A percentile compares a stretch with the other conserved stretches of the same genome.
These are phyloP conservation scores for Sesamia nonagrioides DNA, from an alignment of 1,140 invertebrate species.

Conservation along the genomic window DNA sequence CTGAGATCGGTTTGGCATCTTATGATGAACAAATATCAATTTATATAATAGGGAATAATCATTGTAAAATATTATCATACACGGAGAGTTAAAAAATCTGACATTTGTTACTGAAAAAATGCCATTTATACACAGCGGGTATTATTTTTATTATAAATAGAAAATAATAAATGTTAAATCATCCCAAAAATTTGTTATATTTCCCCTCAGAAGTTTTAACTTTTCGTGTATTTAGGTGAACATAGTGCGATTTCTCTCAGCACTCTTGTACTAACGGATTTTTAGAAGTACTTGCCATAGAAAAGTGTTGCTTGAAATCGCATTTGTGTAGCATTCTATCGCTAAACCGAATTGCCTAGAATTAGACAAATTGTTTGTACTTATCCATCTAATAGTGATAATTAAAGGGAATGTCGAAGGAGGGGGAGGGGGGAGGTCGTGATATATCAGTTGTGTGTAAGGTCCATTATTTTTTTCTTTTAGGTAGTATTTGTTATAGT, in stretches of 20 bases:
- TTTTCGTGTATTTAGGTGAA: conserved; percentile 12
- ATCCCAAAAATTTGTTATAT: neutral
- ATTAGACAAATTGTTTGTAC: conserved; percentile 82
- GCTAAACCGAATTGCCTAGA: conserved; percentile 81
- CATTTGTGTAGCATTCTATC: conserved; percentile 32
- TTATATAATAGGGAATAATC: conserved; percentile 45
- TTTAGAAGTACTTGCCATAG: conserved; percentile 18
- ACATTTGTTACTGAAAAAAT: neutral
- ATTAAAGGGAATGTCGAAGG: conserved; percentile 72
- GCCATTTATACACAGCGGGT: conserved; percentile 30
- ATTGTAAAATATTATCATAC: conserved; percentile 31
- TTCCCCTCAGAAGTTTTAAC: conserved; percentile 21
- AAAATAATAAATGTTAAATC: conserved; percentile 4
- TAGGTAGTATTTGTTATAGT: conserved; percentile 35
- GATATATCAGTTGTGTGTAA: conserved; percentile 65
- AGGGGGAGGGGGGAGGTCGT: conserved; percentile 56
- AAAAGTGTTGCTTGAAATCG: conserved; percentile 1
- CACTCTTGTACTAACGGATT: neutral
- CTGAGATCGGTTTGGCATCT: conserved; percentile 75
- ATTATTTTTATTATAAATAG: conserved; percentile 15
- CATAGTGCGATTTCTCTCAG: conserved; percentile 16
- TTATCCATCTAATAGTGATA: conserved; percentile 80
- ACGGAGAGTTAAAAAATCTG: conserved; percentile 29
- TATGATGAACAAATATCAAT: conserved; percentile 48
- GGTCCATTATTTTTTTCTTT: conserved; percentile 61